A percentile compares a stretch with the other conserved stretches of the same genome.
Evolutionary conservation across 2,113 vertebrate genomes (phyloP).

Genomic region (Silurus asotus): DNA sequence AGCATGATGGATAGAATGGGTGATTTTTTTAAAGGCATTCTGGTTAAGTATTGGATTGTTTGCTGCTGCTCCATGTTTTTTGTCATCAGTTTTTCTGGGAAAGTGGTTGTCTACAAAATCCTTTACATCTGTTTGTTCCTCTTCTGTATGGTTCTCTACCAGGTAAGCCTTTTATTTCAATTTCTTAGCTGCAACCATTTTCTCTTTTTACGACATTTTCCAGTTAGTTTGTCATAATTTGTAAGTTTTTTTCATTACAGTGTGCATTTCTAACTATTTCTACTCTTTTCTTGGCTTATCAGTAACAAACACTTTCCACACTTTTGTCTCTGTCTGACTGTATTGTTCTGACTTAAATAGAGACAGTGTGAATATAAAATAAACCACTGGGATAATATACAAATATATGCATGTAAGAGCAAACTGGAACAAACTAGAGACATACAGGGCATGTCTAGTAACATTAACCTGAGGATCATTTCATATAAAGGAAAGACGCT

Average conservation of each 20-base stretch:
- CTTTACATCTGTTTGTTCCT: constrained; percentile 72
- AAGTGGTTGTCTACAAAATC: constrained; percentile 72
- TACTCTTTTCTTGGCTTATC: not conserved
- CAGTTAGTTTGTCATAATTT: not conserved
- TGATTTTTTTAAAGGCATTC: constrained; percentile 63
- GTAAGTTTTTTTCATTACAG: not conserved
- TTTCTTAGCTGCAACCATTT: not conserved
- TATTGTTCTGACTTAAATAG: not conserved
- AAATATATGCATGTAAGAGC: too few relatives aligned
- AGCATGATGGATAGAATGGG: constrained; percentile 67
- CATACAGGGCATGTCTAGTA: too few relatives aligned
- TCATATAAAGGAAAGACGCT: too few relatives aligned
- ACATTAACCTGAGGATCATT: too few relatives aligned
- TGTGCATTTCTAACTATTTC: not conserved
- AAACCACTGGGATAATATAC: not conserved
- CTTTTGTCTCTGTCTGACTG: not conserved
- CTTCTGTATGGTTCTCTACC: constrained; percentile 71
- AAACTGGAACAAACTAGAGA: too few relatives aligned
- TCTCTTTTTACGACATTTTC: not conserved
- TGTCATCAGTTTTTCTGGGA: constrained; percentile 74
- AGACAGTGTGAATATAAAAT: not conserved
- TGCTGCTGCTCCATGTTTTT: constrained; percentile 77
- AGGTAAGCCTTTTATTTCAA: constrained; percentile 57
- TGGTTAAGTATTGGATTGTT: constrained; percentile 77
- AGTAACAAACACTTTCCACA: not conserved